Evolutionary conservation across 2,113 vertebrate species (phyloP), one percentile per base, ranked within the genome.

Genomic region (Nematolebias whitei): DNA sequence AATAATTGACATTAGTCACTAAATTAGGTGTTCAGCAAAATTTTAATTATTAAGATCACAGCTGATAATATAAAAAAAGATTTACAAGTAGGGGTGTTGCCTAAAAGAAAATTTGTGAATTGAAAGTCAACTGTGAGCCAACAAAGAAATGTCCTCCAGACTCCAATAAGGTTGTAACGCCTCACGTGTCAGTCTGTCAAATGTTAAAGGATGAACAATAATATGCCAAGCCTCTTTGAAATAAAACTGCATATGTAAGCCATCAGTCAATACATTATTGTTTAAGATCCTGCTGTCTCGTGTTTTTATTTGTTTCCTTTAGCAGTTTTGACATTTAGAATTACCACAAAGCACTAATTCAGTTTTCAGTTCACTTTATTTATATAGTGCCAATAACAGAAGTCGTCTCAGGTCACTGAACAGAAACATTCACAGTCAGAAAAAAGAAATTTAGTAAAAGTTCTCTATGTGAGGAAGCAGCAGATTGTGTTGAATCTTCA

Each of bases 201-300:
- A 87, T 89, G 85, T 85, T 84, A 76, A 90, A 88, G 75, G 87
- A 82, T 89, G 75, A 80, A 85, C 65, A 79, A 83, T 67, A 63
- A 68, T 87, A 88, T 90, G 87, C 78, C 78, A 88, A 83, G 80
- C 76, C 64, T 90, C 86, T 88, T 89, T 82, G 83, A 91, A 90
- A 78, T 86, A 68, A 89, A 92, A 87, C 88, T 89, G 87, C 86
- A 90, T 90, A 88, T 91, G 91, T 91, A 91, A 88, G 86, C 87
- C 90, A 92, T 91, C 81, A 84, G 87, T 91, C 89, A 92, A 92
- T 90, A 92, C 87, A 92, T 89, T 72, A 86, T 90, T 93, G 88
- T 92, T 91, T 87, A 91, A 90, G 83, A 89, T 70, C 58, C 63
- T 84, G 74, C 53, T 71, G 83, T 91, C 83, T 91, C 86, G 80